A percentile compares a stretch with the other conserved stretches of the same genome.
Evolutionary conservation across 2,113 vertebrate species (phyloP).

Genomic region (Nyctibius bracteatus): DNA sequence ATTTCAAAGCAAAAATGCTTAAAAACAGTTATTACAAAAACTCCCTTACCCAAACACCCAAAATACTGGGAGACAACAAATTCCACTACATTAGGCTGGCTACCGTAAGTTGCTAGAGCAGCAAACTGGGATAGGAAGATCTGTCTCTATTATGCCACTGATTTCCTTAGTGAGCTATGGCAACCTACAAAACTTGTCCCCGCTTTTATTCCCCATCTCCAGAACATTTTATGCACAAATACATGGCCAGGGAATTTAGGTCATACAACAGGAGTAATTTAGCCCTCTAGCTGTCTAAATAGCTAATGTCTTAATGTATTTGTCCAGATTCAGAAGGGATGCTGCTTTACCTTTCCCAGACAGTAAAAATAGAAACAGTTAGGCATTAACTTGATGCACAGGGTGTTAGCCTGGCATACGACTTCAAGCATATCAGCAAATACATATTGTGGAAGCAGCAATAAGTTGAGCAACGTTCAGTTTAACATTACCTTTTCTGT

Average conservation of each 20-base stretch:
- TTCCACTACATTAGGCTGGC: not conserved
- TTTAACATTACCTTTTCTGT: not conserved
- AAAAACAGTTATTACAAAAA: not conserved
- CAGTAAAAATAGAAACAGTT: not conserved
- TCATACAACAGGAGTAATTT: not conserved
- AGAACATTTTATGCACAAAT: not conserved
- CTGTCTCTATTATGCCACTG: not conserved
- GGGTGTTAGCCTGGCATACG: not conserved
- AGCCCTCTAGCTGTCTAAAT: not conserved
- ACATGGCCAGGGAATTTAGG: not conserved
- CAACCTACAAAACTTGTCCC: not conserved
- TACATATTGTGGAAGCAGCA: not conserved
- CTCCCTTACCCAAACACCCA: not conserved
- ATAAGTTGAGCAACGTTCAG: not conserved
- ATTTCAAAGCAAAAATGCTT: not conserved
- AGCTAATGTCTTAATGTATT: not conserved
- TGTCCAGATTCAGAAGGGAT: not conserved
- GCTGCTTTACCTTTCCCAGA: not conserved
- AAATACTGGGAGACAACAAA: not conserved
- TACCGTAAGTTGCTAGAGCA: not conserved
- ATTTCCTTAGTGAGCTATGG: not conserved
- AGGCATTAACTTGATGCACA: not conserved
- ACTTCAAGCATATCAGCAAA: not conserved
- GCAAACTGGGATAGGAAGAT: not conserved
- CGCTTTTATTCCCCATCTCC: not conserved